Base-by-base conservation (phyloP, 2,797 vertebrate genomes). In the Hemibagrus guttatus region DNA sequence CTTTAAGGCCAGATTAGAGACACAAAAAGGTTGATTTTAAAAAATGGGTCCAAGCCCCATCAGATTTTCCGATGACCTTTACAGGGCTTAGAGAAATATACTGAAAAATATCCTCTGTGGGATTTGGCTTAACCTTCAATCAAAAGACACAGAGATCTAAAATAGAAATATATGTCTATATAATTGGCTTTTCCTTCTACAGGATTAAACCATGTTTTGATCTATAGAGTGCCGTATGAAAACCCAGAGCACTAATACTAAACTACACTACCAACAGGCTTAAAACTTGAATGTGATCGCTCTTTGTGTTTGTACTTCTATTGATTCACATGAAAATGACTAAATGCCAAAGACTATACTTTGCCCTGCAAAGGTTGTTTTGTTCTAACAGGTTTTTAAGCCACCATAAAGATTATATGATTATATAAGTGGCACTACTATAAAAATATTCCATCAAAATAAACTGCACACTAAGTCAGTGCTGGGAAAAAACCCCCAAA, bases 391-490 rank as follows among this genome's bases (percentile, higher is more conserved):
- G 35, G 6, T 56, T 56, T 76, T 80, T 63, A 79, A 79, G 54
- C 26, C 26, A 54, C 39, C 26, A 63, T 76, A 52, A 74, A 84
- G 8, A 71, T 61, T 75, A 61, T 39, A 84, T 63, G 42, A 59
- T 74, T 69, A 85, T 74, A 28, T 49, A 71, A 75, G 49, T 85
- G 59, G 59, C 54, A 71, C 79, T 82, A 49, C 61, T 81, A 76
- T 71, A 81, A 87, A 88, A 83, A 35, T 81, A 75, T 64, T 87
- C 46, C 69, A 74, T 87, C 82, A 86, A 85, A 87, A 84, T 66
- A 86, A 83, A 74, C 63, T 72, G 39, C 69, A 61, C 31, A 46
- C 82, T 78, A 84, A 87, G 83, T 87, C 86, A 84, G 63, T 75
- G 80, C 86, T 87, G 84, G 19, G 13, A 13, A 86, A 86, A 90